Conservation (phyloP, 2,113 vertebrate genomes). For the Podilymbus podiceps region DNA sequence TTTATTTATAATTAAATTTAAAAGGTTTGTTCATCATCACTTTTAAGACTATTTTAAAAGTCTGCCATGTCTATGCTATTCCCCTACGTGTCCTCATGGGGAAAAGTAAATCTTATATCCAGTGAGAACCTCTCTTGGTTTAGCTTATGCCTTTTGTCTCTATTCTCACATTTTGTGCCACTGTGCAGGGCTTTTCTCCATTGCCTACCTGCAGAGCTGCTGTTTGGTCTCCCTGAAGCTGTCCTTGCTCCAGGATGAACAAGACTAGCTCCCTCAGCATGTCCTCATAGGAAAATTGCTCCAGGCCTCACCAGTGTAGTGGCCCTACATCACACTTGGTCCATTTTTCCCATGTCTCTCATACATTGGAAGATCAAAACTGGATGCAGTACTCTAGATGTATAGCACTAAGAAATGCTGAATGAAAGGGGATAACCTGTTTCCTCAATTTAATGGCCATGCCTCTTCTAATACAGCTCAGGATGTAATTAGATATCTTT, state of each 20-base stretch:
- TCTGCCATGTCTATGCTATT: background rate
- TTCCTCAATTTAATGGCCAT: background rate
- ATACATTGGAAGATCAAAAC: background rate
- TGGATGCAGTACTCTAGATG: background rate
- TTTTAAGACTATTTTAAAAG: background rate
- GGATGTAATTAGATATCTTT: background rate
- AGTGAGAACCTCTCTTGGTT: background rate
- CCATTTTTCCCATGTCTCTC: background rate
- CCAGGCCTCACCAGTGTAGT: no score
- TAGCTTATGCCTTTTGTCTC: background rate
- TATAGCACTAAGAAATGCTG: accelerated
- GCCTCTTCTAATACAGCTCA: background rate
- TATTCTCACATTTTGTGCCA: background rate
- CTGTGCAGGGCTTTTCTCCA: background rate
- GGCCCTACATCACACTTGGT: background rate
- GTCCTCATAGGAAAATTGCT: background rate
- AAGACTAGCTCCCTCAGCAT: background rate
- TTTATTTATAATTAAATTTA: background rate
- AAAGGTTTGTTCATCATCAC: background rate
- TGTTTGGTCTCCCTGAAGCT: background rate
- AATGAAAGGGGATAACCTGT: background rate
- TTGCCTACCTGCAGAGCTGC: background rate
- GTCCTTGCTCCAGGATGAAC: background rate
- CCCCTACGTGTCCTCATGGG: background rate
- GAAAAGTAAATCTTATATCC: background rate